Evolutionary conservation across 2,888 invertebrate species (phyloP), one percentile per base, ranked within the genome.

Genomic region (Cosmopolites sordidus): DNA sequence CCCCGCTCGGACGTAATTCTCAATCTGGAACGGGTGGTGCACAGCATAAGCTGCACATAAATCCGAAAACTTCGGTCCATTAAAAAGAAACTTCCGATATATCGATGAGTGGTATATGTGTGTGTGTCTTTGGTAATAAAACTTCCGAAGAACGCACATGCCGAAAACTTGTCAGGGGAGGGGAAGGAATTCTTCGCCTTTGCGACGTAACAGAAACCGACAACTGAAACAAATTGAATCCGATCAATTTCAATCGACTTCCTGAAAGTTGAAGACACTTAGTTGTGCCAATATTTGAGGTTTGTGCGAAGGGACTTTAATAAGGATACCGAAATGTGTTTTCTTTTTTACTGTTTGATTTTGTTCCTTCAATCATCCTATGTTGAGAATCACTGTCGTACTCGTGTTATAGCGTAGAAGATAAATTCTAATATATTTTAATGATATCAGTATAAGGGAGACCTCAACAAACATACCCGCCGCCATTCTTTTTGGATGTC

Each of bases 211-310:
- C 22, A 37, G 40, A 38, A 48, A 48, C 43, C 42, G 54, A 54
- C 50, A 54, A 54, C 45, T 51, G 47, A 55, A 55, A 55, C 55
- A 51, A 51, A 51, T 55, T 55, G 55, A 47, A 30, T 41, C 47
- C 55, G 48, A 55, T 55, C 55, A 51, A 40, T 48, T 48, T 55
- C 51, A 51, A 48, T 55, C 42, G 47, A 48, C 55, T 55, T 43
- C 12, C 38, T 8, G 39, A 15, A 51, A 53, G 39, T 48, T 39
- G 30, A 42, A 47, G 43, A 47, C 47, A 47, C 52, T 52, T 47
- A 52, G 42, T 47, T 52, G 47, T 42, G 41, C 37, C 47, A 52
- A 46, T 42, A 52, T 47, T 52, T 52, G 38, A 12, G 33, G 42
- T 27, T 3, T 33, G 33, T 33, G 3, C 12, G 33, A 33, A 33